A percentile compares a stretch with the other conserved stretches of the same genome.
phyloP scores from a whole-genome alignment of 2,888 invertebrate genomes.

The Trachelus stipa region DNA sequence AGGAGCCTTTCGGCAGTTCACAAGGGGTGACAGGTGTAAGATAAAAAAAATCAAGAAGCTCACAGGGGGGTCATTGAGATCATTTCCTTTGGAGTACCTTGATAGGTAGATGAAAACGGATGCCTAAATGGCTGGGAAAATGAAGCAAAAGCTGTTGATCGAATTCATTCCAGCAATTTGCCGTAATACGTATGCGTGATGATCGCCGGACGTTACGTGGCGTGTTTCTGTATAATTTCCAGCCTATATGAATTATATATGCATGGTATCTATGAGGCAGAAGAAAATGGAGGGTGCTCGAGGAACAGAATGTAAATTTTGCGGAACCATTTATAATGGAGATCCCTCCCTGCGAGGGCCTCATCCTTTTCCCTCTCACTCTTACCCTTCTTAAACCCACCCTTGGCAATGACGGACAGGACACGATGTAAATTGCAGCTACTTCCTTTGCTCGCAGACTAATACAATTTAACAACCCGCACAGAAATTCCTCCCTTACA shows the following conservation, averaged over 20 bases:
- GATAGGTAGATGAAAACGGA: background rate
- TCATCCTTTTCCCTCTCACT: conserved; percentile 12
- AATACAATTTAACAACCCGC: conserved; percentile 31
- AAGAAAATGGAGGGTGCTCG: conserved; percentile 2
- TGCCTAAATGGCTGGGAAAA: background rate
- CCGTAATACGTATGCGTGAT: background rate
- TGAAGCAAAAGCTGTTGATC: background rate
- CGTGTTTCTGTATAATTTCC: background rate
- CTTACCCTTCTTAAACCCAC: background rate
- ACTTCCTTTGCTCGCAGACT: conserved; percentile 28
- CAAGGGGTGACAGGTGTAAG: too few relatives aligned
- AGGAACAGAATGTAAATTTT: conserved; percentile 36
- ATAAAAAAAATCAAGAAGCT: background rate
- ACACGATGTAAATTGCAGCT: conserved; percentile 39
- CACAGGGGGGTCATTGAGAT: background rate
- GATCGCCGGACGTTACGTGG: background rate
- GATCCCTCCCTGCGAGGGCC: conserved; percentile 27
- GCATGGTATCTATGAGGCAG: background rate
- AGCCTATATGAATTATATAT: background rate
- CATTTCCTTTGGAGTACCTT: background rate
- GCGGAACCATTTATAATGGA: conserved; percentile 36
- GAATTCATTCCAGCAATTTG: background rate
- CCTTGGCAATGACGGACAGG: conserved; percentile 9
- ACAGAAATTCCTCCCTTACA: background rate
- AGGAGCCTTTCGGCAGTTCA: too few relatives aligned